phyloP scores from a whole-genome alignment of 2,113 vertebrate genomes.

The Nipponia nippon region DNA sequence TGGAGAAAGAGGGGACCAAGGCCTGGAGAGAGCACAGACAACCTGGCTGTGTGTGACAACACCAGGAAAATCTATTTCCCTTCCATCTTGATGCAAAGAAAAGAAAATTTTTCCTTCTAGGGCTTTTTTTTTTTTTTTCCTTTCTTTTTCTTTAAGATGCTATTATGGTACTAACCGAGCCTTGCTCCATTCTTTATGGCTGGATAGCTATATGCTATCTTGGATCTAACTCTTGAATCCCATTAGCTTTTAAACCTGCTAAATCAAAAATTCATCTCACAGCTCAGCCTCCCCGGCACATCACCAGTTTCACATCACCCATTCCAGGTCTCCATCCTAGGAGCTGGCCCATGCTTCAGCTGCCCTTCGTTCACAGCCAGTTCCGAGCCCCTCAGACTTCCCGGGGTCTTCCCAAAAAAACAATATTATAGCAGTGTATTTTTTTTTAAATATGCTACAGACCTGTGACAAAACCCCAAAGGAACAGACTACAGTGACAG shows the following conservation, averaged over 20 bases:
- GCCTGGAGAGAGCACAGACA: background rate
- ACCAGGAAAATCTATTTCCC: background rate
- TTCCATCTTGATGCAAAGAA: background rate
- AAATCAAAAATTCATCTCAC: background rate
- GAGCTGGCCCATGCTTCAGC: background rate
- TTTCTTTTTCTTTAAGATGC: background rate
- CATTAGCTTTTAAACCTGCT: background rate
- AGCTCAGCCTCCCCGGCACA: background rate
- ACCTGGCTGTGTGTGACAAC: background rate
- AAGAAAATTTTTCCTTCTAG: background rate
- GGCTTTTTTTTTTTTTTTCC: background rate
- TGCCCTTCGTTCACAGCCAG: background rate
- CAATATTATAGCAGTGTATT: background rate
- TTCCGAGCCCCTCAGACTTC: background rate
- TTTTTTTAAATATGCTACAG: background rate
- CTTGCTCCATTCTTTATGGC: background rate
- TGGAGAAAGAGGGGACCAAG: background rate
- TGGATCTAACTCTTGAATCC: background rate
- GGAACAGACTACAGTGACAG: background rate
- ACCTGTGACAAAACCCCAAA: background rate
- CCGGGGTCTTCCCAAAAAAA: background rate
- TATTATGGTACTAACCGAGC: background rate
- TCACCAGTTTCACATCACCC: background rate
- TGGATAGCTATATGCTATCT: background rate
- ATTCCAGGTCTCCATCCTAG: fast-evolving